Conservation (phyloP, 64 coral and sea anemone species). For the Montipora efflorescens region DNA sequence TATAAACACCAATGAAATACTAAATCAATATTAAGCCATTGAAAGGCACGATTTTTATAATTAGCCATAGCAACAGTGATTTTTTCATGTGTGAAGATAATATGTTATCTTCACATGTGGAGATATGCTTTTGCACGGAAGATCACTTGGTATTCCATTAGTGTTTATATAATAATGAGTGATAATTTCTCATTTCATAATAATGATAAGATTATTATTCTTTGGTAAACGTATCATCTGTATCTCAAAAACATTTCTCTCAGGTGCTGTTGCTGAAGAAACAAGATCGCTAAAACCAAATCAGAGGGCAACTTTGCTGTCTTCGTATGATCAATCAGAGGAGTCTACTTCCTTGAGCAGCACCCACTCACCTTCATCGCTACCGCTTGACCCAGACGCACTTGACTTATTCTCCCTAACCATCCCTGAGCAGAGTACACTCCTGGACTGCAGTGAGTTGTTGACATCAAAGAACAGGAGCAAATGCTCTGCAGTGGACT, state of each 20-base stretch:
- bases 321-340: neutral
- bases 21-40: too few relatives aligned
- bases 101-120: too few relatives aligned
- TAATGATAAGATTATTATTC: too few relatives aligned
- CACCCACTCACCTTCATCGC: neutral
- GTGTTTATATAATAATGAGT: too few relatives aligned
- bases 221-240: neutral
- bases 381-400: neutral
- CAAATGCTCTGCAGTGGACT: conserved; percentile 65
- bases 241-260: neutral
- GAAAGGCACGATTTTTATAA: too few relatives aligned
- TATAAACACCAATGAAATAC: too few relatives aligned
- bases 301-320: neutral
- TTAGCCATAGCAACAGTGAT: too few relatives aligned
- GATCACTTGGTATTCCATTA: too few relatives aligned
- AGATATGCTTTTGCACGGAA: too few relatives aligned
- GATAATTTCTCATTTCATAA: too few relatives aligned
- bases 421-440: neutral
- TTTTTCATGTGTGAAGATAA: too few relatives aligned
- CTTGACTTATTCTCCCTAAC: neutral
- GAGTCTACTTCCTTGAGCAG: neutral
- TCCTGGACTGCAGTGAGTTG: neutral
- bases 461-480: neutral
- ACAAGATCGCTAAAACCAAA: neutral
- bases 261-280: neutral